These are phyloP conservation scores for Phalacrocorax brasilianus DNA, from an alignment of 2,113 vertebrate species.

Conservation along the genomic window DNA sequence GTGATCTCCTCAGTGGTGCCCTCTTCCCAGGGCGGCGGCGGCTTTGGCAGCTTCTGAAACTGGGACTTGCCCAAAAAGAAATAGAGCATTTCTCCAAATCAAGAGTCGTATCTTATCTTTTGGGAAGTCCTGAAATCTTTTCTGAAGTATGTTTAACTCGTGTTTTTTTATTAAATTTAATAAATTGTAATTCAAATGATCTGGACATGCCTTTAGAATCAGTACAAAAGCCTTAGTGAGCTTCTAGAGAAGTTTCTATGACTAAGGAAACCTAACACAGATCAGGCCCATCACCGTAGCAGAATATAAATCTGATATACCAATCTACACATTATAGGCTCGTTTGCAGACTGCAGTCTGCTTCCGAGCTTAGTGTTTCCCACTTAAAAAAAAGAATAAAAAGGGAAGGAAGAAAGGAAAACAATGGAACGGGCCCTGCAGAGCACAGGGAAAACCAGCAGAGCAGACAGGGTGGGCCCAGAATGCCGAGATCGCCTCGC, in stretches of 20 bases:
- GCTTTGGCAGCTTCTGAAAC: neutral
- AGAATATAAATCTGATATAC: neutral
- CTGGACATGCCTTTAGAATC: neutral
- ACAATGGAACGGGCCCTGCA: neutral
- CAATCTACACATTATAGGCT: neutral
- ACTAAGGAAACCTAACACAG: neutral
- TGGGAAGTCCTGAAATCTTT: neutral
- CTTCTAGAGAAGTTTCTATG: neutral
- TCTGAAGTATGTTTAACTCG: neutral
- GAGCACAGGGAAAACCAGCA: neutral
- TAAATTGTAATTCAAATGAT: neutral
- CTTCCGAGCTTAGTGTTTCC: neutral
- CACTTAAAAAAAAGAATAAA: neutral
- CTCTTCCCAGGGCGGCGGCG: neutral
- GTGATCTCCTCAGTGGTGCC: neutral
- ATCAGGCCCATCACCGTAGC: neutral
- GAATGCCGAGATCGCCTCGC: accelerated
- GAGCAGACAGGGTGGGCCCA: neutral
- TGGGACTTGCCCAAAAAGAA: neutral
- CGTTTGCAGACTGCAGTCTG: neutral
- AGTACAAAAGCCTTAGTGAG: neutral
- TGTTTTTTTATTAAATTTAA: neutral
- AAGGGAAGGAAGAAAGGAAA: neutral
- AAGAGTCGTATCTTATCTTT: neutral
- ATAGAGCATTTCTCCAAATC: neutral